Evolutionary conservation across 2,113 vertebrate species (phyloP).

Genomic region (Apistogramma diplotaenia): DNA sequence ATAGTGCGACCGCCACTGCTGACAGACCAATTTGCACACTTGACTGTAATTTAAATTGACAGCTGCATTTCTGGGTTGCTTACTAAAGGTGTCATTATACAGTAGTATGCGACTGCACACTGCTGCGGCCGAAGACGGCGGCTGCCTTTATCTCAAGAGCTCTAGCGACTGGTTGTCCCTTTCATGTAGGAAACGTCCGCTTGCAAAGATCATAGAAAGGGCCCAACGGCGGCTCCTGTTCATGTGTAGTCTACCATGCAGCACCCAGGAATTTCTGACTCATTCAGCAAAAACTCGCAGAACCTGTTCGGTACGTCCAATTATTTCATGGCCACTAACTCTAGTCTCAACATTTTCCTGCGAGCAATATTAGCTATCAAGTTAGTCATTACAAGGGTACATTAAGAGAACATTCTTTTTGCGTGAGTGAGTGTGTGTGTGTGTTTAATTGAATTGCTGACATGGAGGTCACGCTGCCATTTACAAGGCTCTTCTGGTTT

Average conservation of each 20-base stretch:
- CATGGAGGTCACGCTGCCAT: constrained; percentile 27
- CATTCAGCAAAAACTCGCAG: constrained; percentile 29
- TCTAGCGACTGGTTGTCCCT: background rate
- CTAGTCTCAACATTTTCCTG: constrained; percentile 9
- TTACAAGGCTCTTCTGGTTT: constrained; percentile 29
- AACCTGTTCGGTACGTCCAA: constrained; percentile 59
- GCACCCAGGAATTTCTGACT: constrained; percentile 53
- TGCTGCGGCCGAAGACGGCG: background rate
- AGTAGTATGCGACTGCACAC: background rate
- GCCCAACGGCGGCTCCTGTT: constrained; percentile 34
- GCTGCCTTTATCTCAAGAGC: background rate
- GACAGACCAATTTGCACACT: background rate
- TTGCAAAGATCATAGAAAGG: background rate
- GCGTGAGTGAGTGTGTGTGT: no score
- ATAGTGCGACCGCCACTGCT: background rate
- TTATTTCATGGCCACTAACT: constrained; percentile 36
- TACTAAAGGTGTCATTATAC: background rate
- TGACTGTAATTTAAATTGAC: background rate
- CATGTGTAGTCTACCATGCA: constrained; percentile 45
- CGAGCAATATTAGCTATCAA: constrained; percentile 8
- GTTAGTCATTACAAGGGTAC: constrained; percentile 5
- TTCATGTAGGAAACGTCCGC: constrained; percentile 19
- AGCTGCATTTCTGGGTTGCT: background rate
- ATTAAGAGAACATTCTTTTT: background rate
- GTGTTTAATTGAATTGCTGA: constrained; percentile 42